Evolutionary conservation across 37 sponge, comb jelly and placozoan genomes (phyloP).

Genomic region (Chondrilla cf. caribensis): DNA sequence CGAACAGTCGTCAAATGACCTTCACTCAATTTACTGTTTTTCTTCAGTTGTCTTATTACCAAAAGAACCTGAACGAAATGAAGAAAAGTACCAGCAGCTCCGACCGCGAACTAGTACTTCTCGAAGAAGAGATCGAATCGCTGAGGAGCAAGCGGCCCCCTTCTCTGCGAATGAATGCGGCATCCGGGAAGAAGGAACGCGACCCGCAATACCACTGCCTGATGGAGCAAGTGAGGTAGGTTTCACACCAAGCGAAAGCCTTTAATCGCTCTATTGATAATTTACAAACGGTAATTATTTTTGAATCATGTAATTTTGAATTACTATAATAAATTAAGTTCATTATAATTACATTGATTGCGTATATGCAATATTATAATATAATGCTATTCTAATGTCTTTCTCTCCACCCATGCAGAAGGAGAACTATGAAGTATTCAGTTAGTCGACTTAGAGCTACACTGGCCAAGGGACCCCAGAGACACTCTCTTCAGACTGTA

Average conservation of each 20-base stretch:
- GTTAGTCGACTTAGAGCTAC: background rate
- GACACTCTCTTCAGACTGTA: conserved; percentile 1
- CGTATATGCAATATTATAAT: background rate
- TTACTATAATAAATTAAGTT: too few relatives aligned
- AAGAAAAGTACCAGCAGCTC: background rate
- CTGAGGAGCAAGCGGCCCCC: background rate
- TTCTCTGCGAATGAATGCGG: background rate
- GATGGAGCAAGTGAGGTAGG: conserved; percentile 24
- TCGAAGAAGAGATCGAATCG: conserved; percentile 19
- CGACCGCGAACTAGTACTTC: background rate
- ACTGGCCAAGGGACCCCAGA: background rate
- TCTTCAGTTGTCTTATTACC: too few relatives aligned
- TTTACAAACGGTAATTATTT: too few relatives aligned
- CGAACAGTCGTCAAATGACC: too few relatives aligned
- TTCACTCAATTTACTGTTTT: too few relatives aligned
- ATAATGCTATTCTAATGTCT: background rate
- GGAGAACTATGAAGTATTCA: conserved; percentile 1
- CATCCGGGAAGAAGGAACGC: conserved; percentile 23
- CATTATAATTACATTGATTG: background rate
- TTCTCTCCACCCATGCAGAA: background rate
- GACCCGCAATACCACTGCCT: conserved; percentile 15
- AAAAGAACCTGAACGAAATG: too few relatives aligned
- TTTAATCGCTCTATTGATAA: too few relatives aligned
- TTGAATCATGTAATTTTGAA: too few relatives aligned
- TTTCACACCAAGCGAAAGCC: background rate